Conservation (phyloP, 1,140 invertebrate genomes). For the Brachionus calyciflorus region DNA sequence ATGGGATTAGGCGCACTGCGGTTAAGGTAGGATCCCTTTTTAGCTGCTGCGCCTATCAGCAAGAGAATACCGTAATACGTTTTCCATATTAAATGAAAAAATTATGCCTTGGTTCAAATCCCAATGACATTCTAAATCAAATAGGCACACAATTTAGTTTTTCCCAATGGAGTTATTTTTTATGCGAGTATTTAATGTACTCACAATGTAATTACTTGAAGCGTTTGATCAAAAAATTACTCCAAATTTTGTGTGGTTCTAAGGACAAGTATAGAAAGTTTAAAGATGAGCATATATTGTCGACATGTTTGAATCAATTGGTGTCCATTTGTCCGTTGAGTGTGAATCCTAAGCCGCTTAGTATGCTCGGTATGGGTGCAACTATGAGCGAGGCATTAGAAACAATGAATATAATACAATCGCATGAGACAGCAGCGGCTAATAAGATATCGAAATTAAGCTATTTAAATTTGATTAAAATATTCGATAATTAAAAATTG, state of each 20-base stretch:
- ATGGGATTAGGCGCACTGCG: conserved; percentile 67
- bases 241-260: conserved; percentile 87
- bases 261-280: conserved; percentile 91
- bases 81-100: conserved; percentile 78
- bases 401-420: conserved; percentile 76
- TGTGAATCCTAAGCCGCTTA: conserved; percentile 53
- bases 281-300: conserved; percentile 79
- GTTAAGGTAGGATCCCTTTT: too few species aligned
- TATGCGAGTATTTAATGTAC: conserved; percentile 96
- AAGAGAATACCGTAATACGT: too few species aligned
- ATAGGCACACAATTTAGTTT: conserved; percentile 22
- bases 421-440: conserved; percentile 70
- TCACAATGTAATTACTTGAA: conserved; percentile 64
- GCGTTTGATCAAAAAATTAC: conserved; percentile 66
- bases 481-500: conserved; percentile 85
- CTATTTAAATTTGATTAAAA: background rate
- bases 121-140: background rate
- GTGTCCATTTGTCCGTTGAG: conserved; percentile 53
- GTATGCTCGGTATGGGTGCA: conserved; percentile 47
- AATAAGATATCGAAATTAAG: background rate
- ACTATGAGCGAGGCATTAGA: conserved; percentile 51
- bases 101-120: conserved; percentile 51
- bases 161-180: conserved; percentile 70
- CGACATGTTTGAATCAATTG: conserved; percentile 60
- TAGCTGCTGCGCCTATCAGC: too few species aligned